Evolutionary conservation across 2,888 invertebrate species (phyloP), one percentile per base, ranked within the genome.

Genomic region (Oegoconia quadripuncta): DNA sequence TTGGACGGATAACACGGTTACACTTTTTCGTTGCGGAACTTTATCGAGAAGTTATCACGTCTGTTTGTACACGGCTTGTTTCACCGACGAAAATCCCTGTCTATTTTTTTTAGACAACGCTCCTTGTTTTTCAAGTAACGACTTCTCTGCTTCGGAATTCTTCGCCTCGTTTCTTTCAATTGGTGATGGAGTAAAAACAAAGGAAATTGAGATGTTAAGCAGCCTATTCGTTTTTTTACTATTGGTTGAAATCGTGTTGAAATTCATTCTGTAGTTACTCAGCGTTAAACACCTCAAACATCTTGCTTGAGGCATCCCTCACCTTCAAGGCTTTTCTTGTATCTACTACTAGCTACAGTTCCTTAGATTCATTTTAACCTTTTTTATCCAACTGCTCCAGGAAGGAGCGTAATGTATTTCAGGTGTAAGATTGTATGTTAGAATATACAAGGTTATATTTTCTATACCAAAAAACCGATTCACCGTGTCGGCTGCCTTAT

Each of bases 1-100:
- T 66, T 58, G 52, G 64, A 48, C 44, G 48, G 55, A 60, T 60
- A 67, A 73, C 65, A 61, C 48, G 44, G 60, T 64, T 65, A 65
- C 57, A 63, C 55, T 64, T 73, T 64, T 71, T 65, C 59, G 52
- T 55, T 55, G 49, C 43, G 43, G 34, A 64, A 66, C 52, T 67
- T 72, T 61, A 59, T 55, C 48, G 43, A 42, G 50, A 57, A 69
- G 59, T 70, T 69, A 59, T 64, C 63, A 52, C 53, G 50, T 59
- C 50, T 55, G 55, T 58, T 59, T 61, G 57, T 58, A 48, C 48
- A 48, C 53, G 52, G 55, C 46, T 54, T 58, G 55, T 59, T 63
- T 56, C 46, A 46, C 34, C 36, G 34, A 39, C 25, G 27, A 25
- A 34, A 36, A 32, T 36, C 27, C 29, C 22, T 12, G 36, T 34